Percentiles rank a stretch among this genome's conserved stretches.
These are phyloP conservation scores for Naso thynnoides DNA, from an alignment of 2,797 vertebrate genomes.

Conservation along the genomic window DNA sequence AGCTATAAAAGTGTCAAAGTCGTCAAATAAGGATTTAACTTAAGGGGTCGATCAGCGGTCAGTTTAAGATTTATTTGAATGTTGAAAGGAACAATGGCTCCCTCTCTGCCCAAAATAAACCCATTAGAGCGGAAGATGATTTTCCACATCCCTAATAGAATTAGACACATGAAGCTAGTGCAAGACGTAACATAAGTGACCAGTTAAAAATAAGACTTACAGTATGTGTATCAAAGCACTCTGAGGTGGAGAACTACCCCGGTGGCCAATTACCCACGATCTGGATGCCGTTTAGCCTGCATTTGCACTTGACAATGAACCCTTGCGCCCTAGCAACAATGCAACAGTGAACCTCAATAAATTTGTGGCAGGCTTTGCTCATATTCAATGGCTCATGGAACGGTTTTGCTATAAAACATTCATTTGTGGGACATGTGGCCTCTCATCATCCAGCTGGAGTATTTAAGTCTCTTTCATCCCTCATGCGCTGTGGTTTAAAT, in stretches of 20 bases:
- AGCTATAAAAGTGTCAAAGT: constrained; percentile 40
- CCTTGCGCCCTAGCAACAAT: constrained; percentile 46
- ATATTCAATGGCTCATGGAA: constrained; percentile 63
- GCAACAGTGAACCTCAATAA: constrained; percentile 54
- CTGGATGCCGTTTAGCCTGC: constrained; percentile 58
- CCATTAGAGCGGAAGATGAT: constrained; percentile 36
- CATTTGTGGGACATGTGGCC: constrained; percentile 62
- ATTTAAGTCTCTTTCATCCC: constrained; percentile 51
- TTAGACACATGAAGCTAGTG: constrained; percentile 25
- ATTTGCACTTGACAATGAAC: constrained; percentile 54
- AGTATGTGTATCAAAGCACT: constrained; percentile 48
- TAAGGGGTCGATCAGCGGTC: constrained; percentile 19
- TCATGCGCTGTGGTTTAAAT: constrained; percentile 52
- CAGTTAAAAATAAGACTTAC: constrained; percentile 42
- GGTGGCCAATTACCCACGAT: constrained; percentile 62
- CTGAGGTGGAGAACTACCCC: constrained; percentile 38
- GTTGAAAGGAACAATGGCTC: constrained; percentile 43
- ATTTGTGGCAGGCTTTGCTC: constrained; percentile 46
- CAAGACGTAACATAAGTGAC: constrained; percentile 48
- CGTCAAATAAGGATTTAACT: constrained; percentile 45
- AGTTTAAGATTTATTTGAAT: constrained; percentile 35
- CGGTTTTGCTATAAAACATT: constrained; percentile 52
- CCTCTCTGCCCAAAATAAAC: constrained; percentile 42
- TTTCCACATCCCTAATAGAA: constrained; percentile 38
- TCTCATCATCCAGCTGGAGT: constrained; percentile 52